A percentile compares a stretch with the other conserved stretches of the same genome.
Evolutionary conservation across 53 echinoderm and acorn worm species (phyloP).

Genomic region (Zoroaster sp.): DNA sequence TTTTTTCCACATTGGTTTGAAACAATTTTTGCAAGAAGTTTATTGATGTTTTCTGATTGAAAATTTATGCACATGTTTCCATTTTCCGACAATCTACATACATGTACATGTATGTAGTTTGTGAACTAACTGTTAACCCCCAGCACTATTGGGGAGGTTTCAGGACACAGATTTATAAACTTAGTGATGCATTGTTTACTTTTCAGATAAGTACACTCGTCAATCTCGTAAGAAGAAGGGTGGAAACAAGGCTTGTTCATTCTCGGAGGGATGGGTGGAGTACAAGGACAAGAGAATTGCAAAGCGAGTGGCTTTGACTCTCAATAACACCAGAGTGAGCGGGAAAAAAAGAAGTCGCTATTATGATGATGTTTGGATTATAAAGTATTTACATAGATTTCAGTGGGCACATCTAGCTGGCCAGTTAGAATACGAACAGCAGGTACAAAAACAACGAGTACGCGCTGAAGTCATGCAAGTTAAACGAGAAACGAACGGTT

Average conservation of each 20-base stretch:
- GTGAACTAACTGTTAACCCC: too few species aligned
- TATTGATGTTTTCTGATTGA: too few species aligned
- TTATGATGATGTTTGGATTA: conserved; percentile 91
- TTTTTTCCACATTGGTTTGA: too few species aligned
- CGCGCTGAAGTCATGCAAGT: conserved; percentile 85
- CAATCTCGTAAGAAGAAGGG: conserved; percentile 77
- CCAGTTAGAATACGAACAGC: conserved; percentile 82
- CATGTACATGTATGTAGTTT: too few species aligned
- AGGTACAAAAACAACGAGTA: conserved; percentile 83
- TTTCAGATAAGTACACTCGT: conserved; percentile 71
- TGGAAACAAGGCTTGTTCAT: conserved; percentile 56
- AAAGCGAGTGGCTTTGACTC: conserved; percentile 81
- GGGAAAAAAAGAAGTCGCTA: conserved; percentile 78
- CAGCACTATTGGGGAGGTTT: too few species aligned
- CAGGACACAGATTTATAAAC: background rate
- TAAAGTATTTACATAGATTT: conserved; percentile 87
- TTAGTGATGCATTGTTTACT: background rate
- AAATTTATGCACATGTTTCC: too few species aligned
- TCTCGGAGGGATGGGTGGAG: conserved; percentile 91
- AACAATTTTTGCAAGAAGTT: too few species aligned
- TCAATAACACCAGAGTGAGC: conserved; percentile 89
- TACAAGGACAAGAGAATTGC: conserved; percentile 91
- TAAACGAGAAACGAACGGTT: conserved; percentile 83
- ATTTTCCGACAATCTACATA: too few species aligned
- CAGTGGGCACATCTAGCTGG: conserved; percentile 91